phyloP scores from a whole-genome alignment of 1,140 invertebrate genomes.

The Lycorma delicatula region DNA sequence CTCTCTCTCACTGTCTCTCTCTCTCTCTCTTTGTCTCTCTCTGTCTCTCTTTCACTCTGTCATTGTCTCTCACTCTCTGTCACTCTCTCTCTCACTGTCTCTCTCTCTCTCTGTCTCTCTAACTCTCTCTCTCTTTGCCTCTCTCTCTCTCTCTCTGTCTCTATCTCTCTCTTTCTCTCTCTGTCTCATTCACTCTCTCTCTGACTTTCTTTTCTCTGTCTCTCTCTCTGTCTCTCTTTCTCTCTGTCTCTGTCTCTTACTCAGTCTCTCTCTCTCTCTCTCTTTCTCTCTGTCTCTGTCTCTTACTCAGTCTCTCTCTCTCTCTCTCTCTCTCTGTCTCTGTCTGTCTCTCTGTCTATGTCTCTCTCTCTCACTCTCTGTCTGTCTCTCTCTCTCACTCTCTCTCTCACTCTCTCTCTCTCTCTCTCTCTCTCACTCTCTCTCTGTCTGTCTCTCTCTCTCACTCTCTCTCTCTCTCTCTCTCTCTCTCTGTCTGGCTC shows the following conservation, averaged over 20 bases:
- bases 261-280: not conserved
- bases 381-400: not conserved
- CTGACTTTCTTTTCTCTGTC: not conserved
- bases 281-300: not conserved
- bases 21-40: not conserved
- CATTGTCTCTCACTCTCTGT: not conserved
- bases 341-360: slow-evolving; percentile 13
- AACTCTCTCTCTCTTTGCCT: not conserved
- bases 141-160: not conserved
- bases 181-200: not conserved
- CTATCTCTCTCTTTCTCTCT: not conserved
- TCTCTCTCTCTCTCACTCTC: too few relatives aligned
- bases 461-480: slow-evolving; percentile 14
- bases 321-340: slow-evolving; percentile 13
- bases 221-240: too few relatives aligned
- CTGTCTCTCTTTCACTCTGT: not conserved
- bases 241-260: not conserved
- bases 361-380: not conserved
- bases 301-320: not conserved
- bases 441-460: slow-evolving; percentile 15
- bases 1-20: slow-evolving; percentile 13
- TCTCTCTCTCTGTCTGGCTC: slow-evolving; percentile 15
- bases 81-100: not conserved
- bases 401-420: not conserved
- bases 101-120: not conserved